phyloP scores from a whole-genome alignment of 2,113 vertebrate species.

The Seriola aureovittata region DNA sequence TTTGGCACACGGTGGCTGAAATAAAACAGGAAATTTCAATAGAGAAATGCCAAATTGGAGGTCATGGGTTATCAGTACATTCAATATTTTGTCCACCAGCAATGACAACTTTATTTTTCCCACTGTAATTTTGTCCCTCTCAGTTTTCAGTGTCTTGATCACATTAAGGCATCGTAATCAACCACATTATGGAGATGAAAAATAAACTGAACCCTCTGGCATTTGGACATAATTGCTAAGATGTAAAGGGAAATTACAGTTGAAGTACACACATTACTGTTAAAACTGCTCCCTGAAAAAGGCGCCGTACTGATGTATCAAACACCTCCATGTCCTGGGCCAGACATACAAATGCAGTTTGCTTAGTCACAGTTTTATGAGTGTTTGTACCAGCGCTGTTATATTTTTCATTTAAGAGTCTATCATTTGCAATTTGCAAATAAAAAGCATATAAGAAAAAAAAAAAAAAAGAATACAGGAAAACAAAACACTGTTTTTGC shows the following conservation, averaged over 20 bases:
- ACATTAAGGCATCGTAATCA: neutral
- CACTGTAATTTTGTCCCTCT: neutral
- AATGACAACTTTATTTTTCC: neutral
- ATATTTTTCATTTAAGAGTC: neutral
- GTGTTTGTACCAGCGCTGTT: neutral
- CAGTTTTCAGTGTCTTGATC: neutral
- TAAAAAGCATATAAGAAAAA: no score
- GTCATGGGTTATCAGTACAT: no score
- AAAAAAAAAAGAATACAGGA: slow-evolving; percentile 1
- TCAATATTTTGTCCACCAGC: no score
- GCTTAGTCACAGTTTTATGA: neutral
- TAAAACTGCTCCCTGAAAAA: neutral
- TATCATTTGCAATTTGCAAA: neutral
- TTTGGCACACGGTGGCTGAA: neutral
- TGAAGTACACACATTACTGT: neutral
- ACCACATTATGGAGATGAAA: neutral
- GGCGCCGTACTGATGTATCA: neutral
- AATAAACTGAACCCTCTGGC: no score
- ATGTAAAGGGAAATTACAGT: no score
- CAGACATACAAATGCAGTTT: slow-evolving; percentile 1
- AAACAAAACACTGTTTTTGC: neutral
- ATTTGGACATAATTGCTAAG: no score
- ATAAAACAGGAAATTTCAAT: neutral
- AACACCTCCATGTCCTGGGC: neutral
- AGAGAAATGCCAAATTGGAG: no score